A percentile compares a stretch with the other conserved stretches of the same genome.
These are phyloP conservation scores for Mystacides longicornis DNA, from an alignment of 2,888 invertebrate species.

Conservation along the genomic window DNA sequence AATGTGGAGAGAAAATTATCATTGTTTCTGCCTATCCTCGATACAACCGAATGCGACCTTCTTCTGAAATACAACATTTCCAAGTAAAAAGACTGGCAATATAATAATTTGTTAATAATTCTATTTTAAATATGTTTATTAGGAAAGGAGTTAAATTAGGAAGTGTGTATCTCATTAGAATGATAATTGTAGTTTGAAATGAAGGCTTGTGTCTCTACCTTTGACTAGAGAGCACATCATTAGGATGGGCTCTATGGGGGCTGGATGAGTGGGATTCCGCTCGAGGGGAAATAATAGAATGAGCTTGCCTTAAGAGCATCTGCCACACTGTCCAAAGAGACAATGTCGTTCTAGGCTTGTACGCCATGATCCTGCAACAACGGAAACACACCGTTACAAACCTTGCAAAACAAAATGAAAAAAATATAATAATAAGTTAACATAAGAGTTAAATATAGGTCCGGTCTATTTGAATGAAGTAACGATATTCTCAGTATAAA, in stretches of 20 bases:
- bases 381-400: constrained; percentile 17
- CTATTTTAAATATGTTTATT: not conserved
- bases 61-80: not conserved
- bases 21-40: constrained; percentile 16
- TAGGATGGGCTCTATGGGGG: not conserved
- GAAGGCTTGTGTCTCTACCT: not conserved
- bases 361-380: constrained; percentile 56
- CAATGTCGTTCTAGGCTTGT: constrained; percentile 63
- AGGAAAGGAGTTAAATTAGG: not conserved
- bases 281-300: constrained; percentile 28
- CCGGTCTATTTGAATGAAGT: no score
- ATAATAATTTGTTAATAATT: not conserved
- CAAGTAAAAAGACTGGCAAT: not conserved
- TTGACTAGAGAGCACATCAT: constrained; percentile 2
- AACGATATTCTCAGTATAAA: no score
- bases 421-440: no score
- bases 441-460: no score
- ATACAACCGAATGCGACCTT: constrained; percentile 17
- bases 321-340: constrained; percentile 47
- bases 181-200: not conserved
- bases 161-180: not conserved
- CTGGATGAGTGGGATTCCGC: not conserved
- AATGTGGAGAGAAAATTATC: constrained; percentile 2
- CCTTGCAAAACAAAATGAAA: not conserved
- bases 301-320: constrained; percentile 39